These are phyloP conservation scores for Sphaeramia orbicularis DNA, from an alignment of 2,797 vertebrate genomes.

Conservation along the genomic window DNA sequence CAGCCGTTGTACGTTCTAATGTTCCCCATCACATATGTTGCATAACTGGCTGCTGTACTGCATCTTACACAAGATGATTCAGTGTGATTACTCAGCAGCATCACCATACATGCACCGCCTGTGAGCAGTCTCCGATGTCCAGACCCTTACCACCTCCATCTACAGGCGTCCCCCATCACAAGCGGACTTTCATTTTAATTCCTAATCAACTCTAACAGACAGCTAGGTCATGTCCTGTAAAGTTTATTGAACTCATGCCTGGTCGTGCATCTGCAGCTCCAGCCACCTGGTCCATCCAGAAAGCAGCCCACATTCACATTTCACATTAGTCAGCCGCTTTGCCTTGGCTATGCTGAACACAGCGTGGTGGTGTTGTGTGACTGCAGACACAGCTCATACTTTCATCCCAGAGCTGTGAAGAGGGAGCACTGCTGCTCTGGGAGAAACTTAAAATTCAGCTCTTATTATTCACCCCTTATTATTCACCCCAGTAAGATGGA, in stretches of 20 bases:
- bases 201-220: conserved; percentile 7
- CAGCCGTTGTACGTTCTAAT: conserved; percentile 30
- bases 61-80: conserved; percentile 74
- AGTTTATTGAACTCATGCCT: conserved; percentile 18
- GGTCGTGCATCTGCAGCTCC: conserved; percentile 53
- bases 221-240: conserved; percentile 6
- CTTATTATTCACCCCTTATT: conserved; percentile 50
- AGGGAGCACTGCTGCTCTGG: conserved; percentile 32
- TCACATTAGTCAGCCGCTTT: conserved; percentile 58
- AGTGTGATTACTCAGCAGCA: conserved; percentile 68
- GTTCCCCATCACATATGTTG: conserved; percentile 65
- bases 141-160: conserved; percentile 3
- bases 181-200: conserved; percentile 18
- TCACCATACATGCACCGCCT: conserved; percentile 29
- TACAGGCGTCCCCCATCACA: conserved; percentile 1
- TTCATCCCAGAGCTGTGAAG: conserved; percentile 43
- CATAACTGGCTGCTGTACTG: conserved; percentile 67
- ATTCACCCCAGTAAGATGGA: conserved; percentile 49
- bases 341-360: conserved; percentile 39
- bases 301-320: conserved; percentile 57
- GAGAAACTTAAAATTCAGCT: conserved; percentile 50
- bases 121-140: conserved; percentile 8
- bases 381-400: conserved; percentile 37
- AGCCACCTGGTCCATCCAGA: conserved; percentile 37
- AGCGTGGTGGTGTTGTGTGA: conserved; percentile 57